Evolutionary conservation across 1,140 invertebrate genomes (phyloP).

Genomic region (Apis cerana): DNA sequence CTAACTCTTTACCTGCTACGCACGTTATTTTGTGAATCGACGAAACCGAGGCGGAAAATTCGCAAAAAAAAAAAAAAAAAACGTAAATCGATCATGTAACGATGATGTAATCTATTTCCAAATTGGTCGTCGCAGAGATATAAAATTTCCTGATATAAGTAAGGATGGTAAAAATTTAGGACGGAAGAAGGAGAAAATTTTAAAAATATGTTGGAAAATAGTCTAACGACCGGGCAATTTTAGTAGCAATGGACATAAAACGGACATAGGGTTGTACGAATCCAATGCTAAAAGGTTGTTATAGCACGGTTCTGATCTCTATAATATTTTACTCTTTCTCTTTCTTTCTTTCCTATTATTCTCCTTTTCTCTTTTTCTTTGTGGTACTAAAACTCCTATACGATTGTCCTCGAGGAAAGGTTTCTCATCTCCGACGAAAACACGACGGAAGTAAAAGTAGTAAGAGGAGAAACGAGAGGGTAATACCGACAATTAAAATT

Average conservation of each 20-base stretch:
- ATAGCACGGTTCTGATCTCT: neutral
- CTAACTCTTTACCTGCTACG: slow-evolving; percentile 59
- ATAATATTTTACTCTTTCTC: neutral
- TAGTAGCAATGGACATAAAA: slow-evolving; percentile 55
- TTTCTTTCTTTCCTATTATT: no score
- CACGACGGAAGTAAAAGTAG: neutral
- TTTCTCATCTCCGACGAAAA: neutral
- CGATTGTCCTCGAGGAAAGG: no score
- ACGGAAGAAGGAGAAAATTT: slow-evolving; percentile 4
- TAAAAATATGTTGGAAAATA: slow-evolving; percentile 54
- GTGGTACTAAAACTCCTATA: no score
- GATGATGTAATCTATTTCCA: no score
- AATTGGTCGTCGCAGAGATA: neutral
- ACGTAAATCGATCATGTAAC: no score
- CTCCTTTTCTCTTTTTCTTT: neutral
- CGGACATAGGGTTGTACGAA: slow-evolving; percentile 21
- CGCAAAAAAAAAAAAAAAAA: no score
- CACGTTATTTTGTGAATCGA: neutral
- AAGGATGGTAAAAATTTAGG: neutral
- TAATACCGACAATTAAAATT: slow-evolving; percentile 47
- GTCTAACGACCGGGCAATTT: slow-evolving; percentile 24
- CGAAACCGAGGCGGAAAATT: neutral
- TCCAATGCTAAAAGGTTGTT: slow-evolving; percentile 8
- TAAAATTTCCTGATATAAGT: neutral
- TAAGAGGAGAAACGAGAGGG: neutral